A percentile compares a stretch with the other conserved stretches of the same genome.
phyloP scores from a whole-genome alignment of 2,888 invertebrate species.

The Cataglyphis livida region DNA sequence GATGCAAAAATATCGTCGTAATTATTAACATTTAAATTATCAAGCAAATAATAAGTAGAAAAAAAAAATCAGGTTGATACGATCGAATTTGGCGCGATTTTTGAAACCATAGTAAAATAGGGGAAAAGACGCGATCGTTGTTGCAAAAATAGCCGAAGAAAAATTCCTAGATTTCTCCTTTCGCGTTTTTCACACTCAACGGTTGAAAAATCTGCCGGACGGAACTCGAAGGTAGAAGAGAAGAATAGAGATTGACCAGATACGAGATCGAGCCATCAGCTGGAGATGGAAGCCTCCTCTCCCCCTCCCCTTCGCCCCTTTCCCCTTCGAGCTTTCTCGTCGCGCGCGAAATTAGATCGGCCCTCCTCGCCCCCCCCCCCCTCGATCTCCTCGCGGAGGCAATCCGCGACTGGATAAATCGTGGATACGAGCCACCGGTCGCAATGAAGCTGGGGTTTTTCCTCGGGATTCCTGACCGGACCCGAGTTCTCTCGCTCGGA shows the following conservation, averaged over 20 bases:
- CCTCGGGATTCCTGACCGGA: background rate
- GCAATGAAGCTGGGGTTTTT: constrained; percentile 38
- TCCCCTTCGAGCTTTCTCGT: background rate
- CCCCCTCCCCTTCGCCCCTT: too few relatives aligned
- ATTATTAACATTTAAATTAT: background rate
- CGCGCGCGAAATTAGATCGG: constrained; percentile 45
- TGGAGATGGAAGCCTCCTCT: constrained; percentile 12
- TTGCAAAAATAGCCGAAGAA: constrained; percentile 2
- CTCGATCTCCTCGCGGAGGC: constrained; percentile 34
- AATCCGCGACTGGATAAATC: constrained; percentile 50
- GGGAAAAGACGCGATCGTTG: background rate
- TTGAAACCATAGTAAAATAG: background rate
- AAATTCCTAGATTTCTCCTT: constrained; percentile 3
- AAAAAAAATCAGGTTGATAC: background rate
- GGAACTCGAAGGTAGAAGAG: background rate
- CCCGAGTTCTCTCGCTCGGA: background rate
- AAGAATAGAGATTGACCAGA: constrained; percentile 41
- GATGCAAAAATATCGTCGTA: too few relatives aligned
- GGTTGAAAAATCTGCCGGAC: constrained; percentile 16
- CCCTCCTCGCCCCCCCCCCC: too few relatives aligned
- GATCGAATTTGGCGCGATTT: background rate
- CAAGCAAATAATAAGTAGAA: background rate
- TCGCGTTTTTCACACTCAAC: constrained; percentile 13
- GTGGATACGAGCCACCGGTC: constrained; percentile 27
- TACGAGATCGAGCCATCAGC: constrained; percentile 44